phyloP scores from a whole-genome alignment of 2,888 invertebrate species.

The Hipparchia semele region DNA sequence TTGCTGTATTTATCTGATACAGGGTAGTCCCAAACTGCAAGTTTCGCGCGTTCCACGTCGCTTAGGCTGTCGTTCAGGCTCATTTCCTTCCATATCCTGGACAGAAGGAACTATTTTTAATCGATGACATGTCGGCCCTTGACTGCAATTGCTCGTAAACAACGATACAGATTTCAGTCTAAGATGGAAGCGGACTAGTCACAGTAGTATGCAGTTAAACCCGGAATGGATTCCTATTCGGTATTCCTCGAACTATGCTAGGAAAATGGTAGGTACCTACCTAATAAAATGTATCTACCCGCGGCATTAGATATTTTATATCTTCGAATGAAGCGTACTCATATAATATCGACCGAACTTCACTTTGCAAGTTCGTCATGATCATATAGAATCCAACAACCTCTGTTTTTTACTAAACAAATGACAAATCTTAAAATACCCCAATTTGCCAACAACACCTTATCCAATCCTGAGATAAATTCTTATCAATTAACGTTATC shows the following conservation, averaged over 20 bases:
- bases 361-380: too few species aligned
- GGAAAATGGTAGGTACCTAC: too few species aligned
- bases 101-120: conserved; percentile 27
- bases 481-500: conserved; percentile 16
- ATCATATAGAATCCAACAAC: background rate
- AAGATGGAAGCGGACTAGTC: background rate
- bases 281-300: too few species aligned
- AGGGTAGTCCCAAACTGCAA: conserved; percentile 99
- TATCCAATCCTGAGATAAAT: conserved; percentile 8
- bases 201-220: background rate
- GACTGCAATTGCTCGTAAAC: background rate
- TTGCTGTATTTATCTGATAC: conserved; percentile 99
- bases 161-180: background rate
- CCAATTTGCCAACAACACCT: background rate
- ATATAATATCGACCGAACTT: too few species aligned
- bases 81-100: conserved; percentile 98
- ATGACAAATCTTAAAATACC: conserved; percentile 10
- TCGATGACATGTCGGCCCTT: background rate
- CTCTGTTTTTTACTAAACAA: background rate
- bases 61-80: conserved; percentile 96
- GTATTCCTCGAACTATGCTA: too few species aligned
- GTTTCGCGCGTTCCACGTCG: conserved; percentile 94
- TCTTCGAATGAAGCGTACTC: too few species aligned
- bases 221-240: too few species aligned
- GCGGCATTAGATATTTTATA: too few species aligned